Percentiles rank a stretch among this genome's conserved stretches.
phyloP scores from a whole-genome alignment of 1,140 invertebrate genomes.

The Pseudachorutes palmiensis region DNA sequence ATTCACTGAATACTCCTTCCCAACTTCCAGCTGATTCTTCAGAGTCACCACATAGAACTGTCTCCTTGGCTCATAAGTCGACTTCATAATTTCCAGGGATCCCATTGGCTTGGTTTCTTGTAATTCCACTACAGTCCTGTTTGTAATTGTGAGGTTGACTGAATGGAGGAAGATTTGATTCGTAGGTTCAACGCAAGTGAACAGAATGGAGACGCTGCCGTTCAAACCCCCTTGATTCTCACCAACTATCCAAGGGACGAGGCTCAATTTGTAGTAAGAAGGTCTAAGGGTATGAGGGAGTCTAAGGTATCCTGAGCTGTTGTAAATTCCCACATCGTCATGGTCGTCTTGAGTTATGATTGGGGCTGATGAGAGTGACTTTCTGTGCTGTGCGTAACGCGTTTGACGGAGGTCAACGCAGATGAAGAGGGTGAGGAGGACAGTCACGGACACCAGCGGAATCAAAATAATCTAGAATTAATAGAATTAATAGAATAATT shows the following conservation, averaged over 20 bases:
- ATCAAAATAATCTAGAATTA: not conserved
- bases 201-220: constrained; percentile 6
- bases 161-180: constrained; percentile 17
- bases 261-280: not conserved
- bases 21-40: constrained; percentile 1
- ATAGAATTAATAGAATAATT: too few relatives aligned
- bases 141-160: constrained; percentile 3
- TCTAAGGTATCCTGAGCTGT: not conserved
- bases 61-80: not conserved
- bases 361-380: not conserved
- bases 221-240: not conserved
- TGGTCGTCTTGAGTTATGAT: not conserved
- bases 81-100: not conserved
- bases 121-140: not conserved
- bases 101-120: not conserved
- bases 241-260: not conserved
- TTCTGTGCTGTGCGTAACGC: not conserved
- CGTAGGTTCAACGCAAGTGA: constrained; percentile 14
- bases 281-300: not conserved
- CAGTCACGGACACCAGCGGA: not conserved
- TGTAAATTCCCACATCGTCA: not conserved
- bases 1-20: constrained; percentile 13
- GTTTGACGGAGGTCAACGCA: not conserved
- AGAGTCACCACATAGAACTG: constrained; percentile 20
- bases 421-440: not conserved